These are phyloP conservation scores for Urocynchramus pylzowi DNA, from an alignment of 2,113 vertebrate species.

Conservation along the genomic window DNA sequence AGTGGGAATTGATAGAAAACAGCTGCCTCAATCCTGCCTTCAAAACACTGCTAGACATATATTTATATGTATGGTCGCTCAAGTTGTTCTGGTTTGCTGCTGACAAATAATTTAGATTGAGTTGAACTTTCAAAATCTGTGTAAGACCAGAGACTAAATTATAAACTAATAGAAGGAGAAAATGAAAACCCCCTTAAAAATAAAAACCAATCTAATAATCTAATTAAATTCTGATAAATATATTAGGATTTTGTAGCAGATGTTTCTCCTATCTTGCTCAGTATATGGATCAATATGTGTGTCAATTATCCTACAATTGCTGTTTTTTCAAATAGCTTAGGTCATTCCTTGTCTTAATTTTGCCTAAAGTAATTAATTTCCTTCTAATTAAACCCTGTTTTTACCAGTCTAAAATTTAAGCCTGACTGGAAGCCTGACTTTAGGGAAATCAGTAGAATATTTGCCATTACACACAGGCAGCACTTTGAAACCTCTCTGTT, in stretches of 20 bases:
- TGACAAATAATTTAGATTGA: not conserved
- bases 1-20: slow-evolving; percentile 34
- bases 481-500: not conserved
- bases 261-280: not conserved
- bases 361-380: not conserved
- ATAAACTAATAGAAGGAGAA: not conserved
- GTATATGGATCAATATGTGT: not conserved
- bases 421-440: not conserved
- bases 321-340: not conserved
- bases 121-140: not conserved
- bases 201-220: not conserved
- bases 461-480: not conserved
- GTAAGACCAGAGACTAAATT: not conserved
- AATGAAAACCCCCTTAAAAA: not conserved
- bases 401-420: not conserved
- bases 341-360: not conserved
- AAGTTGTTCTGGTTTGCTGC: slow-evolving; percentile 6
- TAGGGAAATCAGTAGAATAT: not conserved
- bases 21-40: slow-evolving; percentile 9
- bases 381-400: not conserved
- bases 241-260: not conserved
- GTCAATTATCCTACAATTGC: not conserved
- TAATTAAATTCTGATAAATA: not conserved
- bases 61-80: not conserved
- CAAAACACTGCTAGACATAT: not conserved